Percentiles rank a stretch among this genome's conserved stretches.
Evolutionary conservation across 2,113 vertebrate species (phyloP).

Genomic region (Lontra canadensis): DNA sequence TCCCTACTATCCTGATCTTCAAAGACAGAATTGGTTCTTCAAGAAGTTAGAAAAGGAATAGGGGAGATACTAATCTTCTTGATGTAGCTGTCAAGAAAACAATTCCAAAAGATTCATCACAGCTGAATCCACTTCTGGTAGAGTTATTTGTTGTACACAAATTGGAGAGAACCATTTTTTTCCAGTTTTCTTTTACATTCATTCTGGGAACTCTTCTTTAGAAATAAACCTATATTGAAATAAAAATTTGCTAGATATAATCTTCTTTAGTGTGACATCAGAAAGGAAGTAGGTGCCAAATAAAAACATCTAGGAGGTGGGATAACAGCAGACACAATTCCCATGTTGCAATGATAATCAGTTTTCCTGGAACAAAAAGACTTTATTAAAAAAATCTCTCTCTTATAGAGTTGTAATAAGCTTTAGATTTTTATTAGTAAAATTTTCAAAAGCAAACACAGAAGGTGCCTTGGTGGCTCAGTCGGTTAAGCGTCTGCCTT

Average conservation of each 20-base stretch:
- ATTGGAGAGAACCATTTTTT: not conserved
- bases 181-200: not conserved
- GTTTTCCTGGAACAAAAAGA: not conserved
- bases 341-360: not conserved
- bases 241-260: not conserved
- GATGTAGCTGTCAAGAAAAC: conserved; percentile 8
- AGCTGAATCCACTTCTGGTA: not conserved
- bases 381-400: not conserved
- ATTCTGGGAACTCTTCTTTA: not conserved
- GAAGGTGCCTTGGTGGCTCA: not conserved
- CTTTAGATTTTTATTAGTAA: not conserved
- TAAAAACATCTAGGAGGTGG: not conserved
- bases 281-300: not conserved
- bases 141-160: not conserved
- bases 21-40: not conserved
- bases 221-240: not conserved
- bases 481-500: not conserved
- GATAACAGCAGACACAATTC: not conserved
- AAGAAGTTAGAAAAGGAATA: conserved; percentile 22
- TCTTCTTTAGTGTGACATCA: not conserved
- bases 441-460: not conserved
- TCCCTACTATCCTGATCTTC: not conserved
- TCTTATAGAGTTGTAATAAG: not conserved
- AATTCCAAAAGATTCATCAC: not conserved
- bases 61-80: not conserved